Conservation (phyloP, 1,140 invertebrate genomes). For the Neodiprion pinetum region DNA sequence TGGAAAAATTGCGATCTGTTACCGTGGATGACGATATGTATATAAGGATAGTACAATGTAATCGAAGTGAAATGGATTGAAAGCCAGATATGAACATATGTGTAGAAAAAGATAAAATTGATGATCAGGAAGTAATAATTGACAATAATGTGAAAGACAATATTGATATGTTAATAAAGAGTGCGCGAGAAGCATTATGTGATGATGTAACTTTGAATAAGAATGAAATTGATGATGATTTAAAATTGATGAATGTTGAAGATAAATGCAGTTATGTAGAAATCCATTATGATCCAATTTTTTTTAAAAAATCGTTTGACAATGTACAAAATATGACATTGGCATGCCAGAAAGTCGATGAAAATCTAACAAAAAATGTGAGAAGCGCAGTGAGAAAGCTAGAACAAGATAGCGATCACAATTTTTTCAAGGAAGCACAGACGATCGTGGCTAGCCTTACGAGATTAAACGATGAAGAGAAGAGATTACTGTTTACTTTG, state of each 20-base stretch:
- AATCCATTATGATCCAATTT: too few species aligned
- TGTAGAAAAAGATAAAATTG: not conserved
- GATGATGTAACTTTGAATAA: not conserved
- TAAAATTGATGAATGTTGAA: not conserved
- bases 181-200: not conserved
- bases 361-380: not conserved
- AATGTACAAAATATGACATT: too few species aligned
- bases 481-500: not conserved
- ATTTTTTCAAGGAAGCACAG: conserved; percentile 4
- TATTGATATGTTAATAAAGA: not conserved
- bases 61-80: not conserved
- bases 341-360: too few species aligned
- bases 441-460: not conserved
- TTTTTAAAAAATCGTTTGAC: too few species aligned
- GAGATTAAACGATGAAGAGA: too few species aligned
- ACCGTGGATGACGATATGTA: not conserved
- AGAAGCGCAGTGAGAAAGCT: not conserved
- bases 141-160: not conserved
- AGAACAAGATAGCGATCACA: not conserved
- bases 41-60: not conserved
- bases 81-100: too few species aligned
- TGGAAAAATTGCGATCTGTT: conserved; percentile 2
- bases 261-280: too few species aligned
- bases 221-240: not conserved
- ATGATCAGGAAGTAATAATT: not conserved